Percentiles rank a stretch among this genome's conserved stretches.
phyloP scores from a whole-genome alignment of 2,888 invertebrate species.

The Therioaphis trifolii region DNA sequence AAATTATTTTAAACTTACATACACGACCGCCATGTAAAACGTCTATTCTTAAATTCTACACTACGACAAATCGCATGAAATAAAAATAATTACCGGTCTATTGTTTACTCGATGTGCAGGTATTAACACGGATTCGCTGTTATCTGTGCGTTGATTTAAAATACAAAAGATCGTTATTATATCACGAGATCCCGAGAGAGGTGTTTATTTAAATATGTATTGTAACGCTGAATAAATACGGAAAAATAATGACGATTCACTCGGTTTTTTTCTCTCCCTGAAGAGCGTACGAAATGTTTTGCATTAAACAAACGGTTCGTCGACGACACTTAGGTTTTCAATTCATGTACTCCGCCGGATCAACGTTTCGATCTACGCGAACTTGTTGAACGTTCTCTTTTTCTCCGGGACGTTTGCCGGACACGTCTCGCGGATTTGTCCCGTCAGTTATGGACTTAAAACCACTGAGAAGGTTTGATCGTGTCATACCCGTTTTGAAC shows the following conservation, averaged over 20 bases:
- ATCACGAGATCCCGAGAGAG: too few species aligned
- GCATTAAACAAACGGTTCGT: background rate
- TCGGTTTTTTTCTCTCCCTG: background rate
- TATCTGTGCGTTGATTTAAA: too few species aligned
- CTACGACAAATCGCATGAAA: too few species aligned
- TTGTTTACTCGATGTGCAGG: too few species aligned
- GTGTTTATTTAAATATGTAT: too few species aligned
- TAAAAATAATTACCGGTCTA: too few species aligned
- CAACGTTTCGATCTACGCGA: background rate
- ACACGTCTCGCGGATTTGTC: slow-evolving; percentile 34
- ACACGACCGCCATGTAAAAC: too few species aligned
- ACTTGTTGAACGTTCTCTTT: slow-evolving; percentile 45
- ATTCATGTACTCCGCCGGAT: slow-evolving; percentile 22
- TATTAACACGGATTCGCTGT: too few species aligned
- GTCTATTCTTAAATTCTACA: too few species aligned
- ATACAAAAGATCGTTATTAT: too few species aligned
- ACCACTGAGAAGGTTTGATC: slow-evolving; percentile 17
- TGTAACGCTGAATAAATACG: too few species aligned
- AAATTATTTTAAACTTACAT: too few species aligned
- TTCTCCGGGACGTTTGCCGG: background rate
- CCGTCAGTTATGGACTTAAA: slow-evolving; percentile 30
- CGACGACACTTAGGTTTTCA: background rate
- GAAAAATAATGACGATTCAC: background rate
- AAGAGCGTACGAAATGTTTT: background rate
- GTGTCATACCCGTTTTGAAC: slow-evolving; percentile 38